Evolutionary conservation across 2,797 vertebrate genomes (phyloP), one percentile per base, ranked within the genome.

Genomic region (Hafferia zeledoni): DNA sequence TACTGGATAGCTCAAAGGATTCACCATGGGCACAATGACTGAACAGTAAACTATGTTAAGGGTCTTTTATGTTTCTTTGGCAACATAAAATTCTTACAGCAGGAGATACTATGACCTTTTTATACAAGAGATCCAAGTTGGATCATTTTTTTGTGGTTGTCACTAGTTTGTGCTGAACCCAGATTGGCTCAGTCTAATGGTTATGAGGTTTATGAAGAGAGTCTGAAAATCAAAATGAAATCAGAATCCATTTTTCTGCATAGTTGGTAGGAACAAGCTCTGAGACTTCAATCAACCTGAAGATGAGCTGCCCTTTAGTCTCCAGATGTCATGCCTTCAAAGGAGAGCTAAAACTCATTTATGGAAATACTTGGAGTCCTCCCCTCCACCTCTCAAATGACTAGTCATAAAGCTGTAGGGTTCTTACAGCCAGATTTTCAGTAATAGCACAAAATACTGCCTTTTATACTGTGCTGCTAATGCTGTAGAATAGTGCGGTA

Each of bases 291-390:
- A 17, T 71, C 64, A 63, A 71, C 71, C 71, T 77, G 46, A 59
- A 46, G 71, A 87, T 88, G 79, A 91, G 46, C 60, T 95, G 71
- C 33, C 43, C 57, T 89, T 75, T 69, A 80, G 78, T 80, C 64
- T 83, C 46, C 28, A 65, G 81, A 78, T 86, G 72, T 74, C 61
- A 68, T 7, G 35, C 46, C 61, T 93, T 90, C 87, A 92, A 87
- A 93, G 75, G 41, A 80, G 43, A 92, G 11, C 81, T 91, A 90
- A 92, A 95, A 78, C 10, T 94, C 64, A 39, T 90, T 90, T 86
- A 78, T 82, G 67, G 72, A 90, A 94, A 82, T 93, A 70, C 71
- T 53, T 52, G 28, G 63, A 90, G 52, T 82, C 56, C 17, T 95
- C 25, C 43, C 18, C 20, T 92, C 52, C 64, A 89, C 65, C 69